phyloP scores from a whole-genome alignment of 2,797 vertebrate species.

The Myotis myotis region DNA sequence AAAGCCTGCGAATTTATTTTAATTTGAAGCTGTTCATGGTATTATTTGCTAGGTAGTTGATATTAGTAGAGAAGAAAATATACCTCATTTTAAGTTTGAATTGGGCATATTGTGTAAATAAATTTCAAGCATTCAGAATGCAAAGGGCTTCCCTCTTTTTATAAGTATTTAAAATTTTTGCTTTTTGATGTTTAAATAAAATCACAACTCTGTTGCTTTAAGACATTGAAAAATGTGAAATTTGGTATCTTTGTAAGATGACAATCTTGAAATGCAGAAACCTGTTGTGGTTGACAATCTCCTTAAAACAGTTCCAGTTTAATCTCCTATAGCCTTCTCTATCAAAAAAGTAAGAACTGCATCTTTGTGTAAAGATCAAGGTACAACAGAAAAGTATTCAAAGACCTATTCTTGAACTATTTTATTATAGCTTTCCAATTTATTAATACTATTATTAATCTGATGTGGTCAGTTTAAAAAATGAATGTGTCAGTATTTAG shows the following conservation, averaged over 20 bases:
- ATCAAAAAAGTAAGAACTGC: constrained; percentile 68
- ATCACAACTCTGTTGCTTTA: constrained; percentile 69
- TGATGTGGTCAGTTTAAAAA: constrained; percentile 41
- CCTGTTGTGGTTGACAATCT: constrained; percentile 72
- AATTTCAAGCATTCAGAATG: constrained; percentile 75
- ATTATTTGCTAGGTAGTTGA: constrained; percentile 54
- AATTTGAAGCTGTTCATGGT: constrained; percentile 48
- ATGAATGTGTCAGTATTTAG: constrained; percentile 43
- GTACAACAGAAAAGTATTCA: constrained; percentile 45
- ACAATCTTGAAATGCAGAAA: constrained; percentile 78
- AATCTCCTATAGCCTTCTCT: constrained; percentile 72
- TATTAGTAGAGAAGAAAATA: constrained; percentile 57
- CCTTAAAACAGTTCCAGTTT: constrained; percentile 69
- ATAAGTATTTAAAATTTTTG: constrained; percentile 72
- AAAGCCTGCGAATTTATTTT: constrained; percentile 50
- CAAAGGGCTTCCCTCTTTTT: constrained; percentile 82
- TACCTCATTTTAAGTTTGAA: constrained; percentile 72
- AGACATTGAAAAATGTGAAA: constrained; percentile 79
- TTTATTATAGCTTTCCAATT: constrained; percentile 52
- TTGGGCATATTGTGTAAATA: constrained; percentile 71
- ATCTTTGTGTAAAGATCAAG: constrained; percentile 63
- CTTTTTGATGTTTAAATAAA: constrained; percentile 76
- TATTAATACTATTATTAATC: constrained; percentile 7
- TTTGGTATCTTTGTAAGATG: constrained; percentile 81
- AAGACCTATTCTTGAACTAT: constrained; percentile 43